phyloP scores from a whole-genome alignment of 2,797 vertebrate species.

The Hapalemur alaotrensis region DNA sequence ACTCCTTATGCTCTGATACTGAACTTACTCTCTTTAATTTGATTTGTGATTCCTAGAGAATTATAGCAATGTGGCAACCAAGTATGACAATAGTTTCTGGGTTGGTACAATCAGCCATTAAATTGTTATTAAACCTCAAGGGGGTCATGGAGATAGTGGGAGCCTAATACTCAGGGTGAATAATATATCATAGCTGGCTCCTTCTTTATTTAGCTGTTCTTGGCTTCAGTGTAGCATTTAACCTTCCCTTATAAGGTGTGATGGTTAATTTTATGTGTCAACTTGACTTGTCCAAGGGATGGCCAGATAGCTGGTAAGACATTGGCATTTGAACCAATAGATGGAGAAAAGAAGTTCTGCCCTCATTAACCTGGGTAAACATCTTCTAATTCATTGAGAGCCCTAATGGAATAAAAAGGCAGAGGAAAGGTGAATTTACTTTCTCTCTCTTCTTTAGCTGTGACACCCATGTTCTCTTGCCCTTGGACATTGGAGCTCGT shows the following conservation, averaged over 20 bases:
- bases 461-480: background rate
- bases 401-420: background rate
- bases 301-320: background rate
- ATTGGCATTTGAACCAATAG: background rate
- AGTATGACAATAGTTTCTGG: background rate
- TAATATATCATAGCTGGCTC: background rate
- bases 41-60: background rate
- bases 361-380: background rate
- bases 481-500: background rate
- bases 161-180: background rate
- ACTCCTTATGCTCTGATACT: background rate
- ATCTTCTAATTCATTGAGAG: background rate
- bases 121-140: background rate
- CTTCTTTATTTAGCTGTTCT: background rate
- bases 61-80: background rate
- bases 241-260: background rate
- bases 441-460: background rate
- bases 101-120: background rate
- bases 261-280: background rate
- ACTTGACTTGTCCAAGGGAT: background rate
- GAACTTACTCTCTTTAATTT: slow-evolving; percentile 5
- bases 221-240: background rate
- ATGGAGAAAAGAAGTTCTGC: background rate
- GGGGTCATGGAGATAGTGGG: no score
- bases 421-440: background rate